Evolutionary conservation across 1,140 invertebrate species (phyloP).

Genomic region (Drosophila tropicalis): DNA sequence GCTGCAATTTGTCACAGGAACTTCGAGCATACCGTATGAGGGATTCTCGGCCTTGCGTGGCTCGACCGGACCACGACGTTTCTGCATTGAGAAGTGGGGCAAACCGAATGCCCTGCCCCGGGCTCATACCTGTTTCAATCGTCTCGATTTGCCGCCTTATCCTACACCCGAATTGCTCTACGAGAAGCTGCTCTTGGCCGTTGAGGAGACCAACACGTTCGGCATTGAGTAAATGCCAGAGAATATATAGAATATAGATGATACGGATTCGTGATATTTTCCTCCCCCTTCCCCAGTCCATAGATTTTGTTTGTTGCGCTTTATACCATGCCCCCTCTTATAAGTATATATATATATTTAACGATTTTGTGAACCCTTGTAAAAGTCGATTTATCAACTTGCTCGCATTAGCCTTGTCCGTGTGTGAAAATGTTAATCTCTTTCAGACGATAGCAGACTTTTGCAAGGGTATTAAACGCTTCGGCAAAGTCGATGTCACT

Average conservation of each 20-base stretch:
- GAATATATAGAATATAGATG: neutral
- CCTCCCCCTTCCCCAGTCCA: neutral
- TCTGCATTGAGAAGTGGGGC: conserved; percentile 99
- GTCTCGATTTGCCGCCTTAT: conserved; percentile 97
- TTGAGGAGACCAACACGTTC: conserved; percentile 98
- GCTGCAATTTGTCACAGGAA: conserved; percentile 98
- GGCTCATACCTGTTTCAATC: conserved; percentile 99
- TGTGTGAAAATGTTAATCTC: neutral
- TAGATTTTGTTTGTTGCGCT: conserved; percentile 28
- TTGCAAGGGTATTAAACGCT: conserved; percentile 1
- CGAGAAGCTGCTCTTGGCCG: conserved; percentile 96
- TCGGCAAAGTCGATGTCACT: neutral
- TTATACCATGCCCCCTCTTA: conserved; percentile 47
- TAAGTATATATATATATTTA: conserved; percentile 16
- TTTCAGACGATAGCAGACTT: neutral
- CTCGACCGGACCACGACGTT: conserved; percentile 96
- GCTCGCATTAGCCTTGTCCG: neutral
- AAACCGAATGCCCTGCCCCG: conserved; percentile 96
- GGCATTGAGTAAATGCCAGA: conserved; percentile 92
- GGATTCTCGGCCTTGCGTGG: conserved; percentile 97
- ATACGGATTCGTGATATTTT: conserved; percentile 30
- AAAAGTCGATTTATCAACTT: neutral
- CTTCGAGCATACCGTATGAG: conserved; percentile 98
- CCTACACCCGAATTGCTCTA: conserved; percentile 95
- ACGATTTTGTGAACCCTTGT: neutral